A percentile compares a stretch with the other conserved stretches of the same genome.
These are phyloP conservation scores for Mohoua ochrocephala DNA, from an alignment of 2,113 vertebrate species.

Conservation along the genomic window DNA sequence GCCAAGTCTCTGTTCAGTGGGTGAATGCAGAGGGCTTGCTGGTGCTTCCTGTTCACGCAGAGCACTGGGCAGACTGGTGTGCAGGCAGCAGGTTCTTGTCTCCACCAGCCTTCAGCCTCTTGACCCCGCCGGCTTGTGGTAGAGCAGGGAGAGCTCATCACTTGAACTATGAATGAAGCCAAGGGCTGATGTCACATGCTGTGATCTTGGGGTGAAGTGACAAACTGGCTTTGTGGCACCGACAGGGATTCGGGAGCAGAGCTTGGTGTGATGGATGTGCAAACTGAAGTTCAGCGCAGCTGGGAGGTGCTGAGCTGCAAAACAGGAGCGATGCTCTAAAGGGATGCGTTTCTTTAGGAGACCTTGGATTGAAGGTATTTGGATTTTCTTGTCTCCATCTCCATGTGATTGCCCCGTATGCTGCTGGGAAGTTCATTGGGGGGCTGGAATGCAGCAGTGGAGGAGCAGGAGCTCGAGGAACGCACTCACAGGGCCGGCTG, in stretches of 20 bases:
- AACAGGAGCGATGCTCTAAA: not conserved
- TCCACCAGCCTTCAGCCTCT: not conserved
- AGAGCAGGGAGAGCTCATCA: not conserved
- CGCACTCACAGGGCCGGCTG: not conserved
- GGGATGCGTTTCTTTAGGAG: not conserved
- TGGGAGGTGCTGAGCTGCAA: not conserved
- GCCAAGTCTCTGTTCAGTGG: not conserved
- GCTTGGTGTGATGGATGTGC: not conserved
- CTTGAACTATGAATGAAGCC: not conserved
- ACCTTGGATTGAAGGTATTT: not conserved
- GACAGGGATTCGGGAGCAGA: not conserved
- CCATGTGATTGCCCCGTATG: too few relatives aligned
- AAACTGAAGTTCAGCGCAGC: not conserved
- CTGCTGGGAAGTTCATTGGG: not conserved
- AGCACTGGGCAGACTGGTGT: not conserved
- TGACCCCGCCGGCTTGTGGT: not conserved
- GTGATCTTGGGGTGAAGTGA: not conserved
- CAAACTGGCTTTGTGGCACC: not conserved
- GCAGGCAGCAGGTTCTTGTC: not conserved
- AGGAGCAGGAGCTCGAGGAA: not conserved
- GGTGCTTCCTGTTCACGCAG: not conserved
- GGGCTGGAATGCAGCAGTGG: not conserved
- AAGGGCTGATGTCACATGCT: not conserved
- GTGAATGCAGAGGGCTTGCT: not conserved
- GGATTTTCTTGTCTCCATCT: not conserved